phyloP scores from a whole-genome alignment of 2,888 invertebrate genomes.

The Leptarthrus brevirostris region DNA sequence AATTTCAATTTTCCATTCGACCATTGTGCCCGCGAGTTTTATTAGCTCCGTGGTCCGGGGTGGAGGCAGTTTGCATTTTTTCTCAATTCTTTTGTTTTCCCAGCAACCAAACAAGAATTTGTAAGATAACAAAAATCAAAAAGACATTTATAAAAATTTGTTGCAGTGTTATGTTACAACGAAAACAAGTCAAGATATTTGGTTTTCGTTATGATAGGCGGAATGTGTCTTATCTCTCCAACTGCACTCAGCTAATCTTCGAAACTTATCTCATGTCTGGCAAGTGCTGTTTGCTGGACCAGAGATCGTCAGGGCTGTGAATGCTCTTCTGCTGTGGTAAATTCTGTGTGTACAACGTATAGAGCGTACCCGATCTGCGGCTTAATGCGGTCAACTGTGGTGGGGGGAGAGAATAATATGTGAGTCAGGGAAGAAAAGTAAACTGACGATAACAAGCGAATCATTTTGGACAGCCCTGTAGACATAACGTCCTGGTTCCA shows the following conservation, averaged over 20 bases:
- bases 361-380: neutral
- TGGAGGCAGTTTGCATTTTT: slow-evolving; percentile 1
- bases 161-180: slow-evolving; percentile 53
- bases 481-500: slow-evolving; percentile 49
- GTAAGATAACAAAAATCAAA: slow-evolving; percentile 47
- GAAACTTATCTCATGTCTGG: slow-evolving; percentile 60
- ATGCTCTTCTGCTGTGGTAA: slow-evolving; percentile 14
- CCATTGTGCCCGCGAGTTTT: slow-evolving; percentile 17
- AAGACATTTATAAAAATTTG: slow-evolving; percentile 53
- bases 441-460: slow-evolving; percentile 43
- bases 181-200: slow-evolving; percentile 58
- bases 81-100: slow-evolving; percentile 28
- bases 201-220: slow-evolving; percentile 58
- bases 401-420: neutral
- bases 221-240: slow-evolving; percentile 58
- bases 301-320: slow-evolving; percentile 49
- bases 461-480: slow-evolving; percentile 51
- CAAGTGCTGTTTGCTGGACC: slow-evolving; percentile 57
- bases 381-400: neutral
- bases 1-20: slow-evolving; percentile 33
- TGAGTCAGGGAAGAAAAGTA: slow-evolving; percentile 22
- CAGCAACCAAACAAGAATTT: slow-evolving; percentile 40
- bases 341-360: neutral
- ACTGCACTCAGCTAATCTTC: slow-evolving; percentile 60
- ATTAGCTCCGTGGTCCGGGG: neutral